Evolutionary conservation across 2,797 vertebrate genomes (phyloP), one percentile per base, ranked within the genome.

Genomic region (Chrysocyon brachyurus): DNA sequence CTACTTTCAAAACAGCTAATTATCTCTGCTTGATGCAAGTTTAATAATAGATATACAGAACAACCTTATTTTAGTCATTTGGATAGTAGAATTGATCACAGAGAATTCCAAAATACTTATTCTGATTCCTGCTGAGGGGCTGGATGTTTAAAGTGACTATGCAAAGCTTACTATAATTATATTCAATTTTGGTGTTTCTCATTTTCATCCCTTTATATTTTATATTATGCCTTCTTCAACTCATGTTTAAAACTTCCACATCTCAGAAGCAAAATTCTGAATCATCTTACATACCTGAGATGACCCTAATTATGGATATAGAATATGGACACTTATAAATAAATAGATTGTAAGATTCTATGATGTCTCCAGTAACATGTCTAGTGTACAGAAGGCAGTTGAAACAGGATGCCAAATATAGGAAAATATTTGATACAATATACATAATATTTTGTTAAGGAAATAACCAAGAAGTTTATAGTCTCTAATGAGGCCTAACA

Each of bases 1-100:
- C 85, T 94, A 68, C 15, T 79, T 96, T 79, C 56, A 77, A 79
- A 96, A 95, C 8, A 66, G 49, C 8, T 93, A 61, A 92, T 96
- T 90, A 94, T 91, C 40, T 7, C 70, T 87, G 17, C 40, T 56
- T 91, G 40, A 70, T 64, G 31, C 22, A 88, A 2, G 2, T 79
- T 89, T 91, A 95, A 72, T 82, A 91, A 91, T 26, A 91, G 24
- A 79, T 87, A 54, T 70, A 83, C 1, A 73, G 16, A 16, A 84
- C 2, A 82, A 68, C 12, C 17, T 78, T 91, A 89, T 68, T 87
- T 93, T 54, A 81, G 2, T 57, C 64, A 85, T 81, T 93, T 94
- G 17, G 17, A 59, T 26, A 94, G 2, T 54, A 90, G 16, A 94
- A 77, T 1, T 6, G 6, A 90, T 78, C 33, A 85, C 11, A 64